Evolutionary conservation across 2,797 vertebrate genomes (phyloP).

Genomic region (Platyrinchus mystaceus): DNA sequence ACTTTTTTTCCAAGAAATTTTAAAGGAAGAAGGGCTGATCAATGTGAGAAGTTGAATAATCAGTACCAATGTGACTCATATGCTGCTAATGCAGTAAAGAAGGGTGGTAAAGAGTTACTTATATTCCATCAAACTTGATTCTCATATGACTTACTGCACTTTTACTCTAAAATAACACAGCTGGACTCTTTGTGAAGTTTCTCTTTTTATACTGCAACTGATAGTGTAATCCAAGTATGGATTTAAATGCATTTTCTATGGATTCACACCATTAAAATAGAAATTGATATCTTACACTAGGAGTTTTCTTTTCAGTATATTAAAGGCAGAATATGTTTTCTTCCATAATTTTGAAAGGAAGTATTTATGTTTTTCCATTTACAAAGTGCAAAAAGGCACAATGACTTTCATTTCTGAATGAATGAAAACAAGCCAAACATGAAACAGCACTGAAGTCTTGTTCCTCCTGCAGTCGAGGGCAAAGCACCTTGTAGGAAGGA

Average conservation of each 20-base stretch:
- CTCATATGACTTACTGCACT: not conserved
- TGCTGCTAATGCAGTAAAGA: not conserved
- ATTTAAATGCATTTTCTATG: not conserved
- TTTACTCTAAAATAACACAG: conserved; percentile 25
- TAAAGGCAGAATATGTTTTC: not conserved
- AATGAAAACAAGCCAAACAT: not conserved
- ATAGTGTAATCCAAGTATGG: not conserved
- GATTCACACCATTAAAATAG: not conserved
- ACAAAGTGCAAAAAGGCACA: not conserved
- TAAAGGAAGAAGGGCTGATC: not conserved
- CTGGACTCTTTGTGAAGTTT: not conserved
- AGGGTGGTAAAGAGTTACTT: conserved; percentile 12
- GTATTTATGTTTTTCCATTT: not conserved
- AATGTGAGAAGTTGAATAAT: not conserved
- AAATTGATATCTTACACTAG: not conserved
- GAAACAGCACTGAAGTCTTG: not conserved
- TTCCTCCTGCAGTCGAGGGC: not conserved
- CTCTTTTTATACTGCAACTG: not conserved
- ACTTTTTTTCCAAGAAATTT: not conserved
- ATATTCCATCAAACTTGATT: not conserved
- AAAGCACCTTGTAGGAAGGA: not conserved
- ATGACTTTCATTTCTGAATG: not conserved
- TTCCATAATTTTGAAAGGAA: not conserved
- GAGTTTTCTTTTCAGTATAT: not conserved
- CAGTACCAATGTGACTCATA: not conserved